These are phyloP conservation scores for Metalampra italica DNA, from an alignment of 2,888 invertebrate species.

Conservation along the genomic window DNA sequence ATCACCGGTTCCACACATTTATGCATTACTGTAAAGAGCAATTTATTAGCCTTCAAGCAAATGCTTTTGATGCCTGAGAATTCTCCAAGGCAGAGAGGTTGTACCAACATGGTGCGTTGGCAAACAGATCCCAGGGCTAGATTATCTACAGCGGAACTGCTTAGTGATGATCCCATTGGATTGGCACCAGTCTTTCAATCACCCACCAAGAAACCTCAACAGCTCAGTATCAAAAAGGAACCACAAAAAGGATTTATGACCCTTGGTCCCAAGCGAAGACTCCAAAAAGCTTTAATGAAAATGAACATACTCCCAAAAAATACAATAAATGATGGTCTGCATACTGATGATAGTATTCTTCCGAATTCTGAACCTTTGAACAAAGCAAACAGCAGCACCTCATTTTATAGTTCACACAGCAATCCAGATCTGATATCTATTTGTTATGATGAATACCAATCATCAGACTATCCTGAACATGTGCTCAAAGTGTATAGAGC, in stretches of 20 bases:
- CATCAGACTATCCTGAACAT: conserved; percentile 95
- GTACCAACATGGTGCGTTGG: conserved; percentile 83
- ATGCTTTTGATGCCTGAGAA: conserved; percentile 86
- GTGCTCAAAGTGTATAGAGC: conserved; percentile 97
- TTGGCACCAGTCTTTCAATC: conserved; percentile 73
- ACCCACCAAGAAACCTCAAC: conserved; percentile 76
- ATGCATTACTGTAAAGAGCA: conserved; percentile 97
- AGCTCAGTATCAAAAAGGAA: conserved; percentile 79
- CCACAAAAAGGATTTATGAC: conserved; percentile 92
- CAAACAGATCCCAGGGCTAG: conserved; percentile 84
- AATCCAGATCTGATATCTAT: conserved; percentile 92
- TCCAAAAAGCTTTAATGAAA: conserved; percentile 91
- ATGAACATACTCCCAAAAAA: conserved; percentile 94
- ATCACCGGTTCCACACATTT: conserved; percentile 96
- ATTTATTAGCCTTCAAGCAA: conserved; percentile 91
- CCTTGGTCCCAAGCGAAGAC: conserved; percentile 88
- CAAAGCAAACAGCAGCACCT: conserved; percentile 65
- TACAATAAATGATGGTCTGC: conserved; percentile 83
- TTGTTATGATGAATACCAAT: conserved; percentile 88
- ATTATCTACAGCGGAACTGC: conserved; percentile 87
- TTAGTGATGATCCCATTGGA: conserved; percentile 69
- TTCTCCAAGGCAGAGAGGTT: conserved; percentile 85
- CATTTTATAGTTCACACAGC: conserved; percentile 90
- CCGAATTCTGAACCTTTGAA: conserved; percentile 78
- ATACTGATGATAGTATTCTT: conserved; percentile 81